Evolutionary conservation across 2,797 vertebrate species (phyloP).

Genomic region (Eutrigla gurnardus): DNA sequence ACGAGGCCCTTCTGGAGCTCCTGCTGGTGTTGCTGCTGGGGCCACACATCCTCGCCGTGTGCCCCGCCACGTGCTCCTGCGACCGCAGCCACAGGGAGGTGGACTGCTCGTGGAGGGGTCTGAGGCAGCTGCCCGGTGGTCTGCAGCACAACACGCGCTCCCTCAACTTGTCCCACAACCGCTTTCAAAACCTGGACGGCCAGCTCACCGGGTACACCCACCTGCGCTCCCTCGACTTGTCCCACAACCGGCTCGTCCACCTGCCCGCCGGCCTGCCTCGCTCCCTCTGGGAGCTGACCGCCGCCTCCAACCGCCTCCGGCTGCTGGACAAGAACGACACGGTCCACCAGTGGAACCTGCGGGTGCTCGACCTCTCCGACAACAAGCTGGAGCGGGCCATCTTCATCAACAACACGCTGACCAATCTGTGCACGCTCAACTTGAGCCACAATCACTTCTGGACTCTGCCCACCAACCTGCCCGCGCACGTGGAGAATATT

Average conservation of each 20-base stretch:
- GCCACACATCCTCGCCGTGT: constrained; percentile 82
- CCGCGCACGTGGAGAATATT: constrained; percentile 85
- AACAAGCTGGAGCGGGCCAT: constrained; percentile 93
- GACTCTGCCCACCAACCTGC: constrained; percentile 97
- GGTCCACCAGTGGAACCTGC: constrained; percentile 95
- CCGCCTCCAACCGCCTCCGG: constrained; percentile 89
- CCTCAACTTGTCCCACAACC: constrained; percentile 94
- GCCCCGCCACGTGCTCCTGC: constrained; percentile 91
- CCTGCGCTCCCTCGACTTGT: constrained; percentile 91
- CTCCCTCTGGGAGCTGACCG: constrained; percentile 93
- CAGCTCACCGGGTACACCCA: constrained; percentile 90
- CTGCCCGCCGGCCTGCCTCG: constrained; percentile 90
- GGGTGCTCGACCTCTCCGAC: constrained; percentile 89
- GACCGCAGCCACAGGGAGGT: constrained; percentile 90
- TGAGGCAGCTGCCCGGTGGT: constrained; percentile 88
- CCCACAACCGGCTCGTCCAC: constrained; percentile 89
- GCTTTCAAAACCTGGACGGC: constrained; percentile 88
- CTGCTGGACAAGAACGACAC: constrained; percentile 95
- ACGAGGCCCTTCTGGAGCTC: constrained; percentile 71
- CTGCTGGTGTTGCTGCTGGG: constrained; percentile 81
- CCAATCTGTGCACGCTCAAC: constrained; percentile 89
- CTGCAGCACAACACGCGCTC: constrained; percentile 92
- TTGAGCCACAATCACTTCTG: constrained; percentile 94
- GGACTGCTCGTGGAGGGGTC: constrained; percentile 92
- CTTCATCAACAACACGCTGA: constrained; percentile 96